A percentile compares a stretch with the other conserved stretches of the same genome.
These are phyloP conservation scores for Drosophila meridiana DNA, from an alignment of 2,888 invertebrate genomes.

Conservation along the genomic window DNA sequence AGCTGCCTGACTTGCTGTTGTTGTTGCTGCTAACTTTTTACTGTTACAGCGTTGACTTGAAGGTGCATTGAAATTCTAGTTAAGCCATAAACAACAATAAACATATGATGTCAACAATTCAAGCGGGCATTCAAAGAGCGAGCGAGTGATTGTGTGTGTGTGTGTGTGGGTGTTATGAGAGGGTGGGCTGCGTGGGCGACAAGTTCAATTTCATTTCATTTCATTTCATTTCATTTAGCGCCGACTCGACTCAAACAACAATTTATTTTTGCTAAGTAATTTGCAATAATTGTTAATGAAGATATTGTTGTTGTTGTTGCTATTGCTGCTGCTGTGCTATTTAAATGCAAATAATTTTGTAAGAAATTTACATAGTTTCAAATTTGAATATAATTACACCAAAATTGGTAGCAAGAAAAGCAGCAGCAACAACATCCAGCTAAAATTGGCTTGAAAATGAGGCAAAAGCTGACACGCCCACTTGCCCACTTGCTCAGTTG, in stretches of 20 bases:
- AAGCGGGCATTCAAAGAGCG: constrained; percentile 22
- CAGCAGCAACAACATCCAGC: constrained; percentile 21
- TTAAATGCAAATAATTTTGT: constrained; percentile 77
- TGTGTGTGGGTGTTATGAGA: not conserved
- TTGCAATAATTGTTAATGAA: constrained; percentile 75
- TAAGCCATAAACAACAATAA: constrained; percentile 58
- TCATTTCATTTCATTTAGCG: constrained; percentile 59
- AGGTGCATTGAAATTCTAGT: constrained; percentile 71
- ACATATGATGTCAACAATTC: constrained; percentile 70
- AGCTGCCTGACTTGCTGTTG: constrained; percentile 1
- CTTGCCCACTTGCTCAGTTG: constrained; percentile 54
- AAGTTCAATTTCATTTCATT: constrained; percentile 70
- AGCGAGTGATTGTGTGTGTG: not conserved
- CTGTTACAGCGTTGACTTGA: constrained; percentile 66
- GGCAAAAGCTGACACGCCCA: constrained; percentile 67
- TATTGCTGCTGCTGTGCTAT: constrained; percentile 49
- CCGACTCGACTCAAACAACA: constrained; percentile 24
- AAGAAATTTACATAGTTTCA: constrained; percentile 74
- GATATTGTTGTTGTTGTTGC: constrained; percentile 32
- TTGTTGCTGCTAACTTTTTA: constrained; percentile 39
- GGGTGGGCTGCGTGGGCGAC: constrained; percentile 63
- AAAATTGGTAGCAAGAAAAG: constrained; percentile 66
- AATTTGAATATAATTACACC: constrained; percentile 79
- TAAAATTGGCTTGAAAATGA: constrained; percentile 55
- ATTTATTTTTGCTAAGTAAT: constrained; percentile 63